These are phyloP conservation scores for Drosophila trichaetosa DNA, from an alignment of 2,888 invertebrate species.

Conservation along the genomic window DNA sequence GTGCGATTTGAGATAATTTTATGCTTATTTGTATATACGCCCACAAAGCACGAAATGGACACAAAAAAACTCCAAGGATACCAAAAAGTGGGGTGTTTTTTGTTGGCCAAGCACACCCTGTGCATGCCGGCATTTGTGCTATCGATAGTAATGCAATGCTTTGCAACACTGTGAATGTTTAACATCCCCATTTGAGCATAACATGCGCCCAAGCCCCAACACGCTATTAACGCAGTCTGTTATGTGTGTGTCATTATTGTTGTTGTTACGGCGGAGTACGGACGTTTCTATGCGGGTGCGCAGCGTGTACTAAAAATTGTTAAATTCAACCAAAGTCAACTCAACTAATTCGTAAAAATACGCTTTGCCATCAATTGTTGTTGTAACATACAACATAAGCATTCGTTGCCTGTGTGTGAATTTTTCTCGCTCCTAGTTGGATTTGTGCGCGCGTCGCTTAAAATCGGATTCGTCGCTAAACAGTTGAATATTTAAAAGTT, in stretches of 20 bases:
- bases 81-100: conserved; percentile 54
- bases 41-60: conserved; percentile 48
- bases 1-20: conserved; percentile 37
- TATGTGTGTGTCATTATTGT: conserved; percentile 46
- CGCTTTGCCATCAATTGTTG: conserved; percentile 26
- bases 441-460: conserved; percentile 68
- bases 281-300: conserved; percentile 62
- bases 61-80: conserved; percentile 70
- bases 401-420: background rate
- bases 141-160: conserved; percentile 27
- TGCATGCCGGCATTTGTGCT: conserved; percentile 35
- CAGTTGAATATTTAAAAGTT: conserved; percentile 58
- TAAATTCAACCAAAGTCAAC: conserved; percentile 32
- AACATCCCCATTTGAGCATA: conserved; percentile 37
- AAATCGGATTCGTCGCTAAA: conserved; percentile 34
- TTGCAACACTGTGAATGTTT: conserved; percentile 24
- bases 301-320: conserved; percentile 35
- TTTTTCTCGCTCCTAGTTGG: conserved; percentile 6
- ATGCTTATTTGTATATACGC: conserved; percentile 46
- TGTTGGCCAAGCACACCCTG: conserved; percentile 37
- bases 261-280: conserved; percentile 49
- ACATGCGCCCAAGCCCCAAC: conserved; percentile 27
- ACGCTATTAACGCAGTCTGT: conserved; percentile 37
- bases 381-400: conserved; percentile 6
- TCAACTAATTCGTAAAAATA: conserved; percentile 32